Percentiles rank a stretch among this genome's conserved stretches.
These are phyloP conservation scores for Leptodactylus fallax DNA, from an alignment of 2,797 vertebrate genomes.

Conservation along the genomic window DNA sequence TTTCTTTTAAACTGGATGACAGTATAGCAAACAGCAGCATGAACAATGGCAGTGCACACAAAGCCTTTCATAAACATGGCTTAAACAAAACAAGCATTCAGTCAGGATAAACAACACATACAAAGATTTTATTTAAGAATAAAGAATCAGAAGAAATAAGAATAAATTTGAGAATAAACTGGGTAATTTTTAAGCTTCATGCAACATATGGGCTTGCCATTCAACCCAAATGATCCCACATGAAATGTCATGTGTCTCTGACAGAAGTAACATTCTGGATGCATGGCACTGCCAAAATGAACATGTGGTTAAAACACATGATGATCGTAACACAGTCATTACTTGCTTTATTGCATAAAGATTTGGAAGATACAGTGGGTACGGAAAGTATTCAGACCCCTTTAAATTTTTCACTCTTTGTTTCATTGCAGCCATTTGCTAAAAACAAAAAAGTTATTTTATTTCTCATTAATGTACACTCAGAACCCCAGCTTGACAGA, in stretches of 20 bases:
- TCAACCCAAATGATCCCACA: slow-evolving; percentile 32
- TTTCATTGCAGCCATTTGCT: too few relatives aligned
- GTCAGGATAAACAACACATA: neutral
- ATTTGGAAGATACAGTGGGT: too few relatives aligned
- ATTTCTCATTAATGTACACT: too few relatives aligned
- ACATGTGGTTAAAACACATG: slow-evolving; percentile 34
- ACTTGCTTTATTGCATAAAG: slow-evolving; percentile 27
- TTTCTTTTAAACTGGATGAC: neutral
- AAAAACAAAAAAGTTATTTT: too few relatives aligned
- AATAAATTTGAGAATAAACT: neutral
- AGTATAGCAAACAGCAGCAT: neutral
- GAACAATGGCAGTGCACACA: neutral
- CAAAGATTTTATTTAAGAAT: neutral
- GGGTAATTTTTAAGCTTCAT: neutral
- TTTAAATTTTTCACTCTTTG: too few relatives aligned
- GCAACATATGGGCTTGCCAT: slow-evolving; percentile 29
- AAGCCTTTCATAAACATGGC: neutral
- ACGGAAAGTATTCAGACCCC: too few relatives aligned
- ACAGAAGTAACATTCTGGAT: slow-evolving; percentile 30
- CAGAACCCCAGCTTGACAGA: too few relatives aligned
- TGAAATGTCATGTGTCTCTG: slow-evolving; percentile 19
- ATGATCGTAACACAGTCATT: neutral
- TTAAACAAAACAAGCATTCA: neutral
- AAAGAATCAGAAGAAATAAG: too few relatives aligned
- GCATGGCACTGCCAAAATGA: slow-evolving; percentile 23